These are phyloP conservation scores for Drosophila mercatorum DNA, from an alignment of 2,888 invertebrate species.

Conservation along the genomic window DNA sequence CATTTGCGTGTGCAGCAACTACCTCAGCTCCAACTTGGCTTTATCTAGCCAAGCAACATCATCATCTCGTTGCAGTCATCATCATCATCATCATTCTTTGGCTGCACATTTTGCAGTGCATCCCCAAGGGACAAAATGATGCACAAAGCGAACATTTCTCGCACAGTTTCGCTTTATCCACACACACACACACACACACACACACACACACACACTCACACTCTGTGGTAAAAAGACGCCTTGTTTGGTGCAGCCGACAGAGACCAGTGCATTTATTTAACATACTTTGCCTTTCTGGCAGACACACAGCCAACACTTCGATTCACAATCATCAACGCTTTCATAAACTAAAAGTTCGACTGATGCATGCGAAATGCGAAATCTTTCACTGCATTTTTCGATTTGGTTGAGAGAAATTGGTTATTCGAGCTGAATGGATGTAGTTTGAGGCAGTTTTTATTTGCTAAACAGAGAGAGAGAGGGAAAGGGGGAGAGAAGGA, in stretches of 20 bases:
- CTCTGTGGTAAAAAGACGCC: conserved; percentile 39
- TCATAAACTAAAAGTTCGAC: not conserved
- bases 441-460: not conserved
- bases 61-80: conserved; percentile 27
- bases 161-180: conserved; percentile 62
- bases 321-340: conserved; percentile 15
- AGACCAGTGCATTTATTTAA: conserved; percentile 42
- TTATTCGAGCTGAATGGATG: not conserved
- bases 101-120: conserved; percentile 49
- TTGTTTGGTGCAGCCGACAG: conserved; percentile 28
- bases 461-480: too few species aligned
- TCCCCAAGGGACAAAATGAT: conserved; percentile 53
- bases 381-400: not conserved
- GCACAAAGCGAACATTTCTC: conserved; percentile 71
- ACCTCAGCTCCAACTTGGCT: conserved; percentile 11
- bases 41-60: conserved; percentile 4
- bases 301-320: conserved; percentile 14
- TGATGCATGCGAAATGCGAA: conserved; percentile 12
- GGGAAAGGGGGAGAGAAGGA: too few species aligned
- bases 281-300: conserved; percentile 26
- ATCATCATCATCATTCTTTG: conserved; percentile 11
- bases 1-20: conserved; percentile 31
- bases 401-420: not conserved
- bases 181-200: conserved; percentile 3
- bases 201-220: not conserved